Percentiles rank a stretch among this genome's conserved stretches.
These are phyloP conservation scores for Xerus rutilus DNA, from an alignment of 2,797 vertebrate genomes.

Conservation along the genomic window DNA sequence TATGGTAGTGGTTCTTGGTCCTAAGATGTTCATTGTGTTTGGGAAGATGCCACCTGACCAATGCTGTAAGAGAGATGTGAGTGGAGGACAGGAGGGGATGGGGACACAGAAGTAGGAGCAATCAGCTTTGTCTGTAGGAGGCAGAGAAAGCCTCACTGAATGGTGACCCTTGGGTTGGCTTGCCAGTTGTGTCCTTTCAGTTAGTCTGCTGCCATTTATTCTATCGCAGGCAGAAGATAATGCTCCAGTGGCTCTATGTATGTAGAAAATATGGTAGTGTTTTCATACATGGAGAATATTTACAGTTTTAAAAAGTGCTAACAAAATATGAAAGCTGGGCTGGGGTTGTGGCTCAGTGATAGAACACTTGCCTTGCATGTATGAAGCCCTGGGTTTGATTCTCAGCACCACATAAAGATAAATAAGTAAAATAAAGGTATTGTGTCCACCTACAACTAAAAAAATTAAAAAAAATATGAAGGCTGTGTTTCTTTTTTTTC, in stretches of 20 bases:
- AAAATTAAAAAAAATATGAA: background rate
- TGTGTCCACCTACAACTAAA: too few species aligned
- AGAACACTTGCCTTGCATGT: too few species aligned
- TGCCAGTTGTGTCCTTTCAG: background rate
- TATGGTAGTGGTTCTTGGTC: background rate
- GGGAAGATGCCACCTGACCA: background rate
- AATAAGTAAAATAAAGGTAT: too few species aligned
- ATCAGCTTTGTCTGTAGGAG: background rate
- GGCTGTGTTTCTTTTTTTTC: background rate
- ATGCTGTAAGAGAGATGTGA: background rate
- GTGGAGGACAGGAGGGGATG: background rate
- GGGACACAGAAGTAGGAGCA: background rate
- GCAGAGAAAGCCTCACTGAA: background rate
- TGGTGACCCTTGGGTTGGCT: background rate
- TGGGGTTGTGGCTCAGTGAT: too few species aligned
- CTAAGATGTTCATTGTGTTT: background rate
- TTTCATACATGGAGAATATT: constrained; percentile 7
- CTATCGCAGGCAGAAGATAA: background rate
- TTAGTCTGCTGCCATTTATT: background rate
- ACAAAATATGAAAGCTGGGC: background rate
- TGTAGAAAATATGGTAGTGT: background rate
- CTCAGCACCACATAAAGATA: too few species aligned
- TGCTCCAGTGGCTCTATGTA: background rate
- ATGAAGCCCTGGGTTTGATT: too few species aligned
- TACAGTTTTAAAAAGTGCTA: constrained; percentile 43